Evolutionary conservation across 1,140 invertebrate species (phyloP), one percentile per base, ranked within the genome.

Genomic region (Trachymyrmex septentrionalis): DNA sequence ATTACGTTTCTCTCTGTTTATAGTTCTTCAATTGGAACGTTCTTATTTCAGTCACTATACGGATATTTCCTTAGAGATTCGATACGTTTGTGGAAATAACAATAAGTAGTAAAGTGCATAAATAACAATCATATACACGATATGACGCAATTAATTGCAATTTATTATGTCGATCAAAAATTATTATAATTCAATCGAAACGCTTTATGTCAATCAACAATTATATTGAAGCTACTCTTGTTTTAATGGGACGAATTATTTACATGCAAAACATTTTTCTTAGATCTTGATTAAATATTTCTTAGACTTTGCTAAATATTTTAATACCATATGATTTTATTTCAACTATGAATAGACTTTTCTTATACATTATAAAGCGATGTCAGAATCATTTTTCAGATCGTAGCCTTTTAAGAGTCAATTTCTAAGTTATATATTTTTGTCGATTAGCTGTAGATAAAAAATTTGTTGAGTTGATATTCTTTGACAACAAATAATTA

Each of bases 391-490:
- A 57, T 81, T 24, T 57, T 2, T 19, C 9, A 21, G 61, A 50
- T 16, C 9, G 21, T 4, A 57, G 30, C 0, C 10, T 14, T 67
- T 30, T 21, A 50, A 19, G n/a, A 27, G 0, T 19, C 38, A 44
- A 50, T 66, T 66, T 67, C 21, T 38, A 81, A 12, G 9, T 67
- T 30, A 38, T 30, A 38, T 69, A 57, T 71, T 71, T 44, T 57
- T 67, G 27, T 34, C 27, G 12, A 14, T 66, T 81, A 69, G 34
- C 24, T 57, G 66, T 27, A 64, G 1, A n/a, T 9, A 14, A 69
- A 71, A 57, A 71, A 67, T 44, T 27, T 19, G 5, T 80, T 59
- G 48, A 4, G 27, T 69, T 0, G 16, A 48, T 69, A 69, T 53
- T 80, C 10, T 69, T 34, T 16, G 14, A 6, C 12, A 64, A 64